Evolutionary conservation across 30 jellyfish, hydroid and myxozoan genomes (phyloP), one percentile per base, ranked within the genome.

Genomic region (Catostylus mosaicus): DNA sequence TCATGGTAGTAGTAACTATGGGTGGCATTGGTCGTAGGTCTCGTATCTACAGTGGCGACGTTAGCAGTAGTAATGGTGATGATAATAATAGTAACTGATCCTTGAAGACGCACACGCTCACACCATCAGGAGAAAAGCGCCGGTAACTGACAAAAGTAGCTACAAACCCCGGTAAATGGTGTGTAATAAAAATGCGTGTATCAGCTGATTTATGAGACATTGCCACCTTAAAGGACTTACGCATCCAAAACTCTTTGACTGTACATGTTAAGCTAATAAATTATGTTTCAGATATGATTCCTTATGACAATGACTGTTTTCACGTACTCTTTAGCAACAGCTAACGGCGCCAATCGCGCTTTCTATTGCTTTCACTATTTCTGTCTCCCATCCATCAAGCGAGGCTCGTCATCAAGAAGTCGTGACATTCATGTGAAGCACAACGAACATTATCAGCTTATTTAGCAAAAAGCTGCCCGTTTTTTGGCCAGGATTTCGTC

Each of bases 271-370:
- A 68, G 80, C 65, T 36, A 68, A 68, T 68, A 68, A 68, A 68
- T 68, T 46, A 68, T 7, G 29, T 11, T 5, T 46, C 56, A 19
- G 34, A 36, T 64, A 68, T 34, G 64, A 76, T 30, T 31, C 47
- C 35, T 57, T 56, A 35, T 76, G 78, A 50, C 72, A 29, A 56
- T 37, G 92, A 43, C 85, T 82, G 92, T 82, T 82, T 82, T 67
- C 92, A 74, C 92, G 72, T 82, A 45, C 92, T 68, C 72, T 36
- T 48, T 26, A 62, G 67, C 86, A 69, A 40, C 85, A 59, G 22
- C 67, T 34, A 29, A 67, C 61, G 92, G 92, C 92, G 92, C 92
- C 92, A 70, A 69, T 30, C 69, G 85, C 50, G 30, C 68, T 34
- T 63, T 52, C 75, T 33, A 65, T 65, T 52, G 35, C 78, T 34